phyloP scores from a whole-genome alignment of 2,113 vertebrate genomes.

The Bubo bubo region DNA sequence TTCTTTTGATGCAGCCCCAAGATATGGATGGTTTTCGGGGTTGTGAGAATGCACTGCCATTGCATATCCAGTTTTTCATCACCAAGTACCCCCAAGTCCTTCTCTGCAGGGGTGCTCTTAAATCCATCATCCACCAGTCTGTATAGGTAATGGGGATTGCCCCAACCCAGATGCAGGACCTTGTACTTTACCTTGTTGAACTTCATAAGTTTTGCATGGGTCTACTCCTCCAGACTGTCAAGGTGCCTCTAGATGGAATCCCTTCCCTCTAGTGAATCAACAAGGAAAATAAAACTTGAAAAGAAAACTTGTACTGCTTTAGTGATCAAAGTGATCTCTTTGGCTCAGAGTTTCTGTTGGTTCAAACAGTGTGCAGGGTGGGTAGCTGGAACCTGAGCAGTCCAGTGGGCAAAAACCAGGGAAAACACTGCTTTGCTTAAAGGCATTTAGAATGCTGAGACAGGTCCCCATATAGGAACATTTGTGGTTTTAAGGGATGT shows the following conservation, averaged over 20 bases:
- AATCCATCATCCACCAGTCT: too few relatives aligned
- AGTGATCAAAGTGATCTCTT: neutral
- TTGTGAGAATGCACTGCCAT: fast-evolving
- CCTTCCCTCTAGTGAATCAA: neutral
- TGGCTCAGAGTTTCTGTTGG: neutral
- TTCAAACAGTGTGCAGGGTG: neutral
- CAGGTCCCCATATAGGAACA: neutral
- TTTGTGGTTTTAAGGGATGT: neutral
- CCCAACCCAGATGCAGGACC: neutral
- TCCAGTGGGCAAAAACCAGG: neutral
- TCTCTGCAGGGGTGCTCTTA: neutral
- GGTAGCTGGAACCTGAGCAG: neutral
- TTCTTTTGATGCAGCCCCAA: neutral
- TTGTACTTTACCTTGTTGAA: neutral
- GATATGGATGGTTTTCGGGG: neutral
- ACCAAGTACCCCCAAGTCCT: neutral
- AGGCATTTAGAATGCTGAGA: neutral
- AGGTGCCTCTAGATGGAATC: neutral
- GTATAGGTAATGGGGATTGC: neutral
- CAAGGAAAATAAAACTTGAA: neutral
- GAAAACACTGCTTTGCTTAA: neutral
- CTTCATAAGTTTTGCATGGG: neutral
- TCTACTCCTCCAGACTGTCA: neutral
- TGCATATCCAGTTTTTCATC: neutral
- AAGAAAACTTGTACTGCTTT: neutral